Percentiles rank a stretch among this genome's conserved stretches.
Evolutionary conservation across 2,113 vertebrate genomes (phyloP).

Genomic region (Agapornis roseicollis): DNA sequence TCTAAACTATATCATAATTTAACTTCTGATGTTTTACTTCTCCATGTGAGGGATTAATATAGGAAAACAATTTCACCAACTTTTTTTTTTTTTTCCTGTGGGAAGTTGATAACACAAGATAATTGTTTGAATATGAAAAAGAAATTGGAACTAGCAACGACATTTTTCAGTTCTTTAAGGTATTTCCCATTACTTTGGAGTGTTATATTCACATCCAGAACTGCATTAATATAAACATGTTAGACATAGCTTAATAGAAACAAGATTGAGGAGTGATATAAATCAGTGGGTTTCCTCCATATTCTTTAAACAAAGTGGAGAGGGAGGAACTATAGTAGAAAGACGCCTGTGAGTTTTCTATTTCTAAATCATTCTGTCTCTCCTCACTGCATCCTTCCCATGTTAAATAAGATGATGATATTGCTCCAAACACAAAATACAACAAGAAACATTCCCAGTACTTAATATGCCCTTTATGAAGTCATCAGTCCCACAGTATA

Average conservation of each 20-base stretch:
- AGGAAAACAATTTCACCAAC: conserved; percentile 3
- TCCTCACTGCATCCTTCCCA: not conserved
- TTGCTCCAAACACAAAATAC: not conserved
- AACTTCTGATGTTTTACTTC: not conserved
- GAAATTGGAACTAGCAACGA: not conserved
- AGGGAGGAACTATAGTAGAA: not conserved
- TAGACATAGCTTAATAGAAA: not conserved
- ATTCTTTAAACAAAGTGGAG: not conserved
- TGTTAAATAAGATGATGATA: not conserved
- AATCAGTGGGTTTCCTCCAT: not conserved
- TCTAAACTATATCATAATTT: not conserved
- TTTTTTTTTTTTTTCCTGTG: not conserved
- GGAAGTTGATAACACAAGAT: not conserved
- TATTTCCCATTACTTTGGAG: not conserved
- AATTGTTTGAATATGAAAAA: conserved; percentile 6
- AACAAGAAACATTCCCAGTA: not conserved
- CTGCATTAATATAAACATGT: conserved; percentile 29
- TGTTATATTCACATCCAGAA: not conserved
- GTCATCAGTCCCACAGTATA: not conserved
- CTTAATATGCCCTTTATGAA: not conserved
- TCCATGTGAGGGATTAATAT: not conserved
- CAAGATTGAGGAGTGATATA: not conserved
- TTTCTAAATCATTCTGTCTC: not conserved
- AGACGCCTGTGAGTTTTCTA: not conserved
- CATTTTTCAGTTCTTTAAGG: conserved; percentile 26